Base-by-base conservation (phyloP, 2,113 vertebrate genomes). In the Uropsilus gracilis region DNA sequence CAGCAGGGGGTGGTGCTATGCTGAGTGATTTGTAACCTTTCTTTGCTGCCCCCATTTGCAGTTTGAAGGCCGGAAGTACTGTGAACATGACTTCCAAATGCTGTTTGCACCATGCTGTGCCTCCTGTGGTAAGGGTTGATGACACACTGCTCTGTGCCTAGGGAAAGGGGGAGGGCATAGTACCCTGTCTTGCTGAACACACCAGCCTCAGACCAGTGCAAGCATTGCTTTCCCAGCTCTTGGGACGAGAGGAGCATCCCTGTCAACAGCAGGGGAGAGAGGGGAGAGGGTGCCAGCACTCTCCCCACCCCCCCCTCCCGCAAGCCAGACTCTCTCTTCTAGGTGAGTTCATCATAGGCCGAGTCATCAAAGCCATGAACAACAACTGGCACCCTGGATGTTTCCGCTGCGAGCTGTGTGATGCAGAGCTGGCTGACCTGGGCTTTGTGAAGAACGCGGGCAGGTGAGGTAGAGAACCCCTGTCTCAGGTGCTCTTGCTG, bases 341-440 rank as follows among this genome's bases (percentile, higher is more conserved):
- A 99, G 98, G 98, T 0, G 98, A 98, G 90, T 99, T 98, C 96
- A 98, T 98, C 94, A 98, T 98, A 8, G 98, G 98, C 26, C 98
- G 98, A 0, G 98, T 99, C 78, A 98, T 99, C 97, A 98, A 98
- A 96, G 98, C 98, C n/a, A 98, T 98, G 98, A 98, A 98, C 94
- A 98, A 97, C 92, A 98, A 98, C 92, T 98, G 98, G 98, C 98
- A 99, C 90, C 98, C 98, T 0, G 98, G 98, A 3, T 99, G 98
- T 80, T 98, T 99, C 97, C 98, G 98, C 92, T 99, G 98, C 24
- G 98, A 98, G 92, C 97, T 98, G 55, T 99, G 98, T 0, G 97
- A 98, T 0, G 95, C 98, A 42, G 97, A 88, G 24, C 97, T 99
- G 95, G 98, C 98, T 44, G 98, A 98, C 94, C 90, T 98, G 96